phyloP scores from a whole-genome alignment of 2,888 invertebrate species.

The Apodemia zela region DNA sequence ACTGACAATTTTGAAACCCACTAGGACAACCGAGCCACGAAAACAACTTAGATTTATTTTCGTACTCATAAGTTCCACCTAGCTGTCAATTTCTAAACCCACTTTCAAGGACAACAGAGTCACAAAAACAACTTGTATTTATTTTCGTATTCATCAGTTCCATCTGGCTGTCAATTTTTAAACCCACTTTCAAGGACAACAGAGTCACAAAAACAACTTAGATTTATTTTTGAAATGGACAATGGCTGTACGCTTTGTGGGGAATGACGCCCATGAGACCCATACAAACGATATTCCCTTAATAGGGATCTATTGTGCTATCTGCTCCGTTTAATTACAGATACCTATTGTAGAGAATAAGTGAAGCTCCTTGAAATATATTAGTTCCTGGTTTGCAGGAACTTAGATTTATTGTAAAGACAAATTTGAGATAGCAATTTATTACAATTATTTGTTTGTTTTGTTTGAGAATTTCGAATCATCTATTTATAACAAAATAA shows the following conservation, averaged over 20 bases:
- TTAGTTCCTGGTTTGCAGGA: background rate
- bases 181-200: background rate
- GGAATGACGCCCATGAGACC: slow-evolving; percentile 49
- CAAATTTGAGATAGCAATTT: background rate
- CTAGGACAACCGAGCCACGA: slow-evolving; percentile 19
- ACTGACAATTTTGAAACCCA: too few species aligned
- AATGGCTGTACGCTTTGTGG: slow-evolving; percentile 41
- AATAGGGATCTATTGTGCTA: slow-evolving; percentile 60
- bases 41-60: slow-evolving; percentile 45
- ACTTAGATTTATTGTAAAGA: background rate
- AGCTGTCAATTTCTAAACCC: too few species aligned
- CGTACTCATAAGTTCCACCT: too few species aligned
- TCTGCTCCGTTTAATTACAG: slow-evolving; percentile 41
- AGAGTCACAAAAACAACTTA: slow-evolving; percentile 34
- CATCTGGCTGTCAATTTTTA: too few species aligned
- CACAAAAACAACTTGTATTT: slow-evolving; percentile 40
- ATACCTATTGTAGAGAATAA: slow-evolving; percentile 26
- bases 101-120: background rate
- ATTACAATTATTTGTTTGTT: background rate
- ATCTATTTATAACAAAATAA: too few species aligned
- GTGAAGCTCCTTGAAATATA: background rate
- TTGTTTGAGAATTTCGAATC: too few species aligned
- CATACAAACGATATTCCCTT: slow-evolving; percentile 51
- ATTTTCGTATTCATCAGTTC: slow-evolving; percentile 32
- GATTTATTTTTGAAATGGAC: slow-evolving; percentile 48